Base-by-base conservation (phyloP, 1,140 invertebrate genomes). In the Magallana angulata region DNA sequence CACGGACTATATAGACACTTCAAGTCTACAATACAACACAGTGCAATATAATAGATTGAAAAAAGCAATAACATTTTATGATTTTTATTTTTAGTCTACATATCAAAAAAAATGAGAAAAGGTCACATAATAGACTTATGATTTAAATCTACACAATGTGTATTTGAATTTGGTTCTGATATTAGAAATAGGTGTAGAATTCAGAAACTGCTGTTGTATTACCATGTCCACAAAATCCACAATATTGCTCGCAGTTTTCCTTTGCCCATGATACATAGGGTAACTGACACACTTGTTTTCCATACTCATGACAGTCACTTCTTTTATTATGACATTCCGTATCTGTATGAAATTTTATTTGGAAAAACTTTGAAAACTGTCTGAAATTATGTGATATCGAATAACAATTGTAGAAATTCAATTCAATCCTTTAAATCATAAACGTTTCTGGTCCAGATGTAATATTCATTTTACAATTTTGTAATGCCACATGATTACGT, bases 241-340 rank as follows among this genome's bases (percentile, higher is more conserved):
- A 76, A 12, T 76, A 76, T 30, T 76, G 24, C 8, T 18, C 68
- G 36, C 68, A 76, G 24, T 76, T 76, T 24, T 24, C 24, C 24
- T 30, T 76, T 30, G 68, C 68, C 68, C 68, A 76, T 11, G 7
- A 12, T 76, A 30, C 12, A 36, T 76, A 76, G 0, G 12, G 68
- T 30, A 24, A 2, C 7, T 30, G 68, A 24, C 68, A 76, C 7
- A 36, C 24, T 30, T 18, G 14, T 76, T 76, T 76, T 30, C 68
- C 24, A 36, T 30, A 76, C 14, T 76, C 68, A 76, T 36, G 68
- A 76, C 68, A 76, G 11, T 76, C 68, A 36, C 68, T 76, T 11
- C 68, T 76, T 24, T 36, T 48, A 11, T 76, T 76, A 11, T 1
- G 8, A 5, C 68, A 76, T 3, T 76, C 24, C 1, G 24, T 76